Evolutionary conservation across 2,888 invertebrate species (phyloP).

Genomic region (Entomobrya multifasciata): DNA sequence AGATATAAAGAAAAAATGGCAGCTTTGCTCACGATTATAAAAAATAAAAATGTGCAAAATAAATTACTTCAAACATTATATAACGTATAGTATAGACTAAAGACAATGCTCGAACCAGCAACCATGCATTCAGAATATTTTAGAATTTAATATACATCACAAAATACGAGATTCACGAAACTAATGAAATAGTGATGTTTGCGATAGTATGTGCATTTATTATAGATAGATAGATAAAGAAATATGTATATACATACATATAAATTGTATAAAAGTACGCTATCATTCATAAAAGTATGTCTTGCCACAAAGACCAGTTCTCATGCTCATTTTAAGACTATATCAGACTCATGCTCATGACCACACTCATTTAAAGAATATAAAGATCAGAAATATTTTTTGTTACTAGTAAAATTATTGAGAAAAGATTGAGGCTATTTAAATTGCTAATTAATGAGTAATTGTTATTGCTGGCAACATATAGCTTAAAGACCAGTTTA

Average conservation of each 20-base stretch:
- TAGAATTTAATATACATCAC: constrained; percentile 16
- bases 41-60: constrained; percentile 34
- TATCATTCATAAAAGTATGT: too few relatives aligned
- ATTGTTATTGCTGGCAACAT: constrained; percentile 14
- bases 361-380: neutral
- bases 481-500: neutral
- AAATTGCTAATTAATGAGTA: neutral
- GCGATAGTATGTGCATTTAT: neutral
- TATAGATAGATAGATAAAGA: too few relatives aligned
- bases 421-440: constrained; percentile 14
- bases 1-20: constrained; percentile 1
- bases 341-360: too few relatives aligned
- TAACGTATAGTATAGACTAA: neutral
- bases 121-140: constrained; percentile 49
- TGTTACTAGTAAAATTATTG: constrained; percentile 4
- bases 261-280: too few relatives aligned
- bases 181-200: neutral
- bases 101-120: constrained; percentile 54
- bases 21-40: neutral
- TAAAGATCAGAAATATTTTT: neutral
- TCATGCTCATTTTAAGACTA: constrained; percentile 5
- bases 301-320: constrained; percentile 9
- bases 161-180: constrained; percentile 4
- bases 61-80: neutral
- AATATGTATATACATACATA: too few relatives aligned